These are phyloP conservation scores for Mungos mungo DNA, from an alignment of 2,113 vertebrate species.

Conservation along the genomic window DNA sequence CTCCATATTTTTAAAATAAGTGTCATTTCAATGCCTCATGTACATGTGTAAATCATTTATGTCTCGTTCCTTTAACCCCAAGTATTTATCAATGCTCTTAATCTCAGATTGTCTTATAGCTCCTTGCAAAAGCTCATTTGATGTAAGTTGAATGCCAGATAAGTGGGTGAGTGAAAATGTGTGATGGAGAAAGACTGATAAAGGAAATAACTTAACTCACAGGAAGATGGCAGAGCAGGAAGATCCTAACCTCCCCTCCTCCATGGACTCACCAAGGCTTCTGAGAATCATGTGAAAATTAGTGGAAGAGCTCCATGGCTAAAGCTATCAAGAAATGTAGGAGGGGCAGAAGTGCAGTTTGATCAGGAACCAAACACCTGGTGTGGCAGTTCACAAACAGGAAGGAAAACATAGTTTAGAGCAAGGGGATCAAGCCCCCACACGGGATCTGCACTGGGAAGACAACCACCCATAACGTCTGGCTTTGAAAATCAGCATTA, in stretches of 20 bases:
- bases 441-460: background rate
- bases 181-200: background rate
- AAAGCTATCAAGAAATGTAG: background rate
- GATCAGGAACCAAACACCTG: background rate
- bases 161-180: background rate
- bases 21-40: background rate
- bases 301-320: background rate
- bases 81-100: background rate
- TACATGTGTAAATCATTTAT: background rate
- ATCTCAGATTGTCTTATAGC: background rate
- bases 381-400: background rate
- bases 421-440: background rate
- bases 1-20: background rate
- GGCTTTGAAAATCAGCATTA: background rate
- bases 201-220: background rate
- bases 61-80: background rate
- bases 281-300: background rate
- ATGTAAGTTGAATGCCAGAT: background rate
- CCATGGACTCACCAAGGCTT: background rate
- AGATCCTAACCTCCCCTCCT: background rate
- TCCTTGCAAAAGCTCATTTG: background rate
- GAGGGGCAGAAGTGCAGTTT: background rate
- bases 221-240: background rate
- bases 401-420: background rate
- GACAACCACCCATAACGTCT: background rate